Percentiles rank a stretch among this genome's conserved stretches.
Evolutionary conservation across 2,888 invertebrate species (phyloP).

Genomic region (Lycophotia porphyrea): DNA sequence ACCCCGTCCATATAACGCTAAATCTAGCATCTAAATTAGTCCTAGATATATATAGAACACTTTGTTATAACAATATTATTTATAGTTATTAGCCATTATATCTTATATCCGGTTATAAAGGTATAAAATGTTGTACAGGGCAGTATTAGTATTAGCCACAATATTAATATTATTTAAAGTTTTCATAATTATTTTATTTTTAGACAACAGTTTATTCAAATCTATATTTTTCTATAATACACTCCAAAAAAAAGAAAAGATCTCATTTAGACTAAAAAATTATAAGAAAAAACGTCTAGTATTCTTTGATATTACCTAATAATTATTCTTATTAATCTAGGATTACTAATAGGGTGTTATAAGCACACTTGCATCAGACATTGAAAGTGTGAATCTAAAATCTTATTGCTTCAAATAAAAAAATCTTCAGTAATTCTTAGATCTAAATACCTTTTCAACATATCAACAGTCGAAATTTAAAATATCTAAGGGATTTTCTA

Average conservation of each 20-base stretch:
- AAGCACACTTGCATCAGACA: constrained; percentile 15
- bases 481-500: not conserved
- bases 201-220: constrained; percentile 27
- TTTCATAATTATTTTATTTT: constrained; percentile 35
- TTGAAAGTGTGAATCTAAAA: not conserved
- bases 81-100: constrained; percentile 8
- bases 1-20: constrained; percentile 1
- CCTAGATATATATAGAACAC: constrained; percentile 23
- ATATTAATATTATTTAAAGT: constrained; percentile 24
- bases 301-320: constrained; percentile 49
- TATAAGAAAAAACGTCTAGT: constrained; percentile 15
- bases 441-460: not conserved
- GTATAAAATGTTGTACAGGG: constrained; percentile 46
- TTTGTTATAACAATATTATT: constrained; percentile 15
- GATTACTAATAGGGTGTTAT: not conserved
- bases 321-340: constrained; percentile 32
- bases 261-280: constrained; percentile 14
- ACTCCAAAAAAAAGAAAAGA: constrained; percentile 10
- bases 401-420: not conserved
- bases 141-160: constrained; percentile 44
- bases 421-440: not conserved
- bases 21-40: constrained; percentile 26
- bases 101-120: constrained; percentile 30
- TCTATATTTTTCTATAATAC: constrained; percentile 21
- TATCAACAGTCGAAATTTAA: not conserved